Conservation (phyloP, 1,140 invertebrate species). For the Ganaspis sp. region DNA sequence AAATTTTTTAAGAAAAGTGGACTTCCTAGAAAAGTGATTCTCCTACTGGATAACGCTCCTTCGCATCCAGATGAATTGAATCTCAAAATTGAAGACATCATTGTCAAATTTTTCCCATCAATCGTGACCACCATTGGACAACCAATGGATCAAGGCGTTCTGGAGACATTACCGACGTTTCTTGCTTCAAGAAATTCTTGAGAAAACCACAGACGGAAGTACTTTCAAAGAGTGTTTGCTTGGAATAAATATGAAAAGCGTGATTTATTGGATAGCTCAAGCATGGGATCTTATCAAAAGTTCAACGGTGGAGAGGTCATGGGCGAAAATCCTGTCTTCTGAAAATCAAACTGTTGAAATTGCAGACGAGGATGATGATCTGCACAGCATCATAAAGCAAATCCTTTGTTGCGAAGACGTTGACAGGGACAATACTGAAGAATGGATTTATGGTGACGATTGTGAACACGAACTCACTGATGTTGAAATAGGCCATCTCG, state of each 20-base stretch:
- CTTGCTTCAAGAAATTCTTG: conserved; percentile 52
- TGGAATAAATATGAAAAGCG: conserved; percentile 53
- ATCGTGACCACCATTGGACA: conserved; percentile 72
- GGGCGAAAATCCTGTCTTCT: conserved; percentile 44
- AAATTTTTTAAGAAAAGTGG: conserved; percentile 61
- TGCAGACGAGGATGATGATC: conserved; percentile 40
- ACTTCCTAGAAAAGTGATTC: conserved; percentile 65
- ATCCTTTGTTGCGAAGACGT: conserved; percentile 44
- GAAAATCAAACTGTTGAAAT: conserved; percentile 41
- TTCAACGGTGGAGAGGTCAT: conserved; percentile 45
- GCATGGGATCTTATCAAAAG: conserved; percentile 50
- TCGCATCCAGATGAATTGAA: conserved; percentile 52
- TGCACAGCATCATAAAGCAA: conserved; percentile 39
- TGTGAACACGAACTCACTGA: conserved; percentile 39
- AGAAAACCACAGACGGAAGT: conserved; percentile 44
- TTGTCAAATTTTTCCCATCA: conserved; percentile 66
- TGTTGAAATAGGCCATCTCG: conserved; percentile 44
- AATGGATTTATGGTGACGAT: conserved; percentile 44
- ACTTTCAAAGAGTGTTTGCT: conserved; percentile 50
- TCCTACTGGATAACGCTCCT: conserved; percentile 69
- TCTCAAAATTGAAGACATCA: conserved; percentile 60
- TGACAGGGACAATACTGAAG: conserved; percentile 34
- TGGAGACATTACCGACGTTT: conserved; percentile 61
- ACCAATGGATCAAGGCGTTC: conserved; percentile 73
- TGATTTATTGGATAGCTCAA: conserved; percentile 54